phyloP scores from a whole-genome alignment of 1,140 invertebrate genomes.

The Macrocentrus cingulum region DNA sequence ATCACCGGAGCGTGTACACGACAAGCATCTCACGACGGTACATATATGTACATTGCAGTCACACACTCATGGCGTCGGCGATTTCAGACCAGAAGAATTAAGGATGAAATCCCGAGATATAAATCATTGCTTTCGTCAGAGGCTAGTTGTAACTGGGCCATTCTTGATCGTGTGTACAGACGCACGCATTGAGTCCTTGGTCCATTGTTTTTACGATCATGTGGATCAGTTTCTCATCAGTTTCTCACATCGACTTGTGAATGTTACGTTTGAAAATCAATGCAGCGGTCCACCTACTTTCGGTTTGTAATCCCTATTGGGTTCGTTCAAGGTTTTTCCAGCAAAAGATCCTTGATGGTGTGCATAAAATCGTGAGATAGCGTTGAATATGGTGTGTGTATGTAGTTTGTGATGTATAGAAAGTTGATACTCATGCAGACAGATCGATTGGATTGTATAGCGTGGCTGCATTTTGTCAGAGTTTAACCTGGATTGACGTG shows the following conservation, averaged over 20 bases:
- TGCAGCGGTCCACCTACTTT: conserved; percentile 3
- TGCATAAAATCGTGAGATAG: background rate
- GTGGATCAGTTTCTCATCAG: conserved; percentile 4
- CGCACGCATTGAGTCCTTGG: conserved; percentile 1
- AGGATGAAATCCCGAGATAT: background rate
- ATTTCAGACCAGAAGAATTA: background rate
- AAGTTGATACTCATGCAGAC: background rate
- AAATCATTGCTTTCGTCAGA: background rate
- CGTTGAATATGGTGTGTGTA: too few relatives aligned
- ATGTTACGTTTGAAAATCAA: too few relatives aligned
- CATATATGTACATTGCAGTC: conserved; percentile 11
- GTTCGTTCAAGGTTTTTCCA: conserved; percentile 13
- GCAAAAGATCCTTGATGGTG: conserved; percentile 7
- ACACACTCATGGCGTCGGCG: background rate
- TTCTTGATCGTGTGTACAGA: conserved; percentile 5
- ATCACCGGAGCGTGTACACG: conserved; percentile 4
- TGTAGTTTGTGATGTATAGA: background rate
- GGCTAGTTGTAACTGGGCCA: background rate
- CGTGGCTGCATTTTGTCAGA: background rate
- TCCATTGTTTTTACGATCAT: conserved; percentile 3
- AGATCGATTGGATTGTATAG: background rate
- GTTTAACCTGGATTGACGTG: conserved; percentile 2
- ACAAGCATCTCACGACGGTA: background rate
- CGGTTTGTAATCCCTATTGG: background rate
- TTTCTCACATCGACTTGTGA: too few relatives aligned